A percentile compares a stretch with the other conserved stretches of the same genome.
phyloP scores from a whole-genome alignment of 2,797 vertebrate genomes.

The Adrianichthys oophorus region DNA sequence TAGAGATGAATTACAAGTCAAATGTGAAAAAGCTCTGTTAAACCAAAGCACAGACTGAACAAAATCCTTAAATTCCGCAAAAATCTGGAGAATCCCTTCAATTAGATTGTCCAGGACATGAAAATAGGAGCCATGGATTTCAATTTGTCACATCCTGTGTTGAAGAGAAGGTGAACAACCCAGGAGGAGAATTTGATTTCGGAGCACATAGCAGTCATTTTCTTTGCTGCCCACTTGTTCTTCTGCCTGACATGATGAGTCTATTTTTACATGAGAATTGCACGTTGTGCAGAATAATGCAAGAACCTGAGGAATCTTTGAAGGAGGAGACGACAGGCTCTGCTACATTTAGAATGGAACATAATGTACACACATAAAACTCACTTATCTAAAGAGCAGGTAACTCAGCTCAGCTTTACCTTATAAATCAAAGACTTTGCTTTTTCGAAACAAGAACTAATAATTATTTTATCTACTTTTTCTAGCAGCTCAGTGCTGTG shows the following conservation, averaged over 20 bases:
- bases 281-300: not conserved
- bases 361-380: too few species aligned
- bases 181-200: not conserved
- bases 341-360: not conserved
- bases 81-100: too few species aligned
- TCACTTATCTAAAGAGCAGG: too few species aligned
- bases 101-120: not conserved
- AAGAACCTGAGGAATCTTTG: not conserved
- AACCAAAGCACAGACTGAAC: too few species aligned
- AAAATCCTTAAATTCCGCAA: too few species aligned
- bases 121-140: constrained; percentile 5
- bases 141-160: constrained; percentile 4
- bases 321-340: not conserved
- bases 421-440: too few species aligned
- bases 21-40: too few species aligned
- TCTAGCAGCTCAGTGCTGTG: too few species aligned
- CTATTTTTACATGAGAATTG: constrained; percentile 6
- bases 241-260: not conserved
- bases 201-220: not conserved
- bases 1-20: too few species aligned
- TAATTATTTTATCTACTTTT: too few species aligned
- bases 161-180: not conserved
- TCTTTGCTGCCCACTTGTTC: not conserved
- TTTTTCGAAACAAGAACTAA: too few species aligned
- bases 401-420: too few species aligned